phyloP scores from a whole-genome alignment of 2,113 vertebrate genomes.

The Thryonomys swinderianus region DNA sequence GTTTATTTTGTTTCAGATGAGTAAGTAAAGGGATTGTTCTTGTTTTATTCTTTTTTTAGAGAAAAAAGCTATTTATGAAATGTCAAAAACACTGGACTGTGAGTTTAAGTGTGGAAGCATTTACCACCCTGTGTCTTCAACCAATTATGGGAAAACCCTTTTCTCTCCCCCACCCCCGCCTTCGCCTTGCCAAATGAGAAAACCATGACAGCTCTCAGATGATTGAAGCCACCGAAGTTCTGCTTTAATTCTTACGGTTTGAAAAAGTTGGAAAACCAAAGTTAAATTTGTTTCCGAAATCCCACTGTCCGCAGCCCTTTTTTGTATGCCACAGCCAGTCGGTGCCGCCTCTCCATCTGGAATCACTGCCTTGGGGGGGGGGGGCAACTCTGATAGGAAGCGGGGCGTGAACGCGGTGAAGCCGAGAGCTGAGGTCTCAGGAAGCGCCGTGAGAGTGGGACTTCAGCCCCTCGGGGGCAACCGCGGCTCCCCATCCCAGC shows the following conservation, averaged over 20 bases:
- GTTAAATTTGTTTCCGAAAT: constrained; percentile 75
- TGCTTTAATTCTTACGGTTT: constrained; percentile 81
- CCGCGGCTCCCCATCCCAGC: background rate
- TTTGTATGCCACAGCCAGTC: constrained; percentile 41
- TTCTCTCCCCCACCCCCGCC: constrained; percentile 82
- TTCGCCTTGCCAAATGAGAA: constrained; percentile 84
- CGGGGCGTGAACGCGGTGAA: constrained; percentile 61
- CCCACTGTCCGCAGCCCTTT: constrained; percentile 72
- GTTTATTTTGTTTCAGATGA: constrained; percentile 93
- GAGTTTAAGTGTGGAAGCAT: constrained; percentile 90
- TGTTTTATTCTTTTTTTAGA: constrained; percentile 89
- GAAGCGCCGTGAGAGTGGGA: constrained; percentile 79
- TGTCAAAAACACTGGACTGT: constrained; percentile 94
- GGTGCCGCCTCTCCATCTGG: constrained; percentile 77
- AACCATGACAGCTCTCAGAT: constrained; percentile 74
- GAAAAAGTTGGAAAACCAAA: constrained; percentile 80
- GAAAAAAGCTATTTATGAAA: constrained; percentile 92
- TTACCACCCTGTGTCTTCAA: constrained; percentile 90
- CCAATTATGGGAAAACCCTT: constrained; percentile 87
- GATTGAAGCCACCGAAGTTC: constrained; percentile 72
- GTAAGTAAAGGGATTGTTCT: constrained; percentile 93
- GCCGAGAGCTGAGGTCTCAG: constrained; percentile 75
- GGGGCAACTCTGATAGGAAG: constrained; percentile 15
- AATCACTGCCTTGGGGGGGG: constrained; percentile 62
- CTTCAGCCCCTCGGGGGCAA: constrained; percentile 61